Base-by-base conservation (phyloP, 2,888 invertebrate genomes). In the Drosophila atripex region DNA sequence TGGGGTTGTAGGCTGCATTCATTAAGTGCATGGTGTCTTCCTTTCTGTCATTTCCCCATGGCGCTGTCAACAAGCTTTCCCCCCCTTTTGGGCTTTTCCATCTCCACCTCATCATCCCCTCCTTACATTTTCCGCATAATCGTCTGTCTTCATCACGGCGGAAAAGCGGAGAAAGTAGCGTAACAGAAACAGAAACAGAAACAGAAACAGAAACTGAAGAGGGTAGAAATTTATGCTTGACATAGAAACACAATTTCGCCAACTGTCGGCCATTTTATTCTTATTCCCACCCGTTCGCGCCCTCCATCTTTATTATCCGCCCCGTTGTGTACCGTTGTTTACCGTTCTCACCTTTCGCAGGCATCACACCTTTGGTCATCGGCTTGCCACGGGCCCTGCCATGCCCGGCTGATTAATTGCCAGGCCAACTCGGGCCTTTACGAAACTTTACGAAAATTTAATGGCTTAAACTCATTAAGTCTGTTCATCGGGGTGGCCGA, bases 221-320 rank as follows among this genome's bases (percentile, higher is more conserved):
- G 63, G 68, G 68, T 54, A 56, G 41, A 76, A 82, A 88, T 86
- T 86, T 86, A 86, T 84, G 86, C 88, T 88, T 84, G 88, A 84
- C 83, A 84, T 77, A 87, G 88, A 84, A 84, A 88, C 83, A 86
- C 88, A 86, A 83, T 82, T 83, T 87, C 57, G 61, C 82, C 78
- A 72, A 69, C 87, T 74, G 76, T 71, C 77, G 74, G 76, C 74
- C 71, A 75, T 75, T 73, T 74, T 74, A 73, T 73, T 83, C 85
- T 75, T 86, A 69, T 80, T 75, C 65, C 75, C 21, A 23, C 18
- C 71, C 65, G 6, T 52, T 58, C 45, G 43, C 41, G 30, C 12
- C 35, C 39, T 9, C 39, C 39, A 41, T 18, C 45, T 43, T 11
- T 35, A 21, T 11, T 35, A 21, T 52, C 60, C 50, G 32, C 23